These are phyloP conservation scores for Heterotilapia buettikoferi DNA, from an alignment of 2,113 vertebrate genomes.

Conservation along the genomic window DNA sequence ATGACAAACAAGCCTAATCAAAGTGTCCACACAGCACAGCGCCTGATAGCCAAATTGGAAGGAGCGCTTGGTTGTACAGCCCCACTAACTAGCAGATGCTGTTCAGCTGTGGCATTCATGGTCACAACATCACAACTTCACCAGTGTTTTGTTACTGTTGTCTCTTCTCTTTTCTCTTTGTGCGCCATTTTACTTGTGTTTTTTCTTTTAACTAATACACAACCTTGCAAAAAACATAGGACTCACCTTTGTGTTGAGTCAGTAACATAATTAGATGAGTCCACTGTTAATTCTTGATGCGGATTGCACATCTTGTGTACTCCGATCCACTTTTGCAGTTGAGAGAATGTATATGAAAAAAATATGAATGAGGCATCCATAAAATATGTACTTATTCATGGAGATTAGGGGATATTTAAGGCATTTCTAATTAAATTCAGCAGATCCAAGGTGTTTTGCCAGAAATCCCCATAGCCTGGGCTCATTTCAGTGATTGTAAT, in stretches of 20 bases:
- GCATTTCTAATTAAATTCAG: conserved; percentile 53
- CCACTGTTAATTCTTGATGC: conserved; percentile 27
- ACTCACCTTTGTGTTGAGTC: conserved; percentile 27
- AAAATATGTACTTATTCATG: conserved; percentile 54
- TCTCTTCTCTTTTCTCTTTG: neutral
- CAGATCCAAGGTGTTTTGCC: conserved; percentile 43
- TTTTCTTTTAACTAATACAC: neutral
- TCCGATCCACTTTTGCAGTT: neutral
- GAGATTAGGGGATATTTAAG: conserved; percentile 54
- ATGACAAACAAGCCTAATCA: neutral
- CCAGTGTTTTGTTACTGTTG: neutral
- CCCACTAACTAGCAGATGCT: neutral
- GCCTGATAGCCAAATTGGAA: neutral
- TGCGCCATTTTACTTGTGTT: neutral
- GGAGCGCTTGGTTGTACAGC: neutral
- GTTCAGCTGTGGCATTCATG: neutral
- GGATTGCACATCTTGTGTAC: neutral
- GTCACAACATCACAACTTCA: neutral
- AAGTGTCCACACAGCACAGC: neutral
- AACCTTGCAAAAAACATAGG: neutral
- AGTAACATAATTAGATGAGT: conserved; percentile 28
- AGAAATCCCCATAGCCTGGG: conserved; percentile 35
- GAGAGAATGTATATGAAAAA: neutral
- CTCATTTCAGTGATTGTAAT: conserved; percentile 31
- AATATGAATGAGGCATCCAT: conserved; percentile 43